Evolutionary conservation across 2,113 vertebrate genomes (phyloP).

Genomic region (Marmota monax): DNA sequence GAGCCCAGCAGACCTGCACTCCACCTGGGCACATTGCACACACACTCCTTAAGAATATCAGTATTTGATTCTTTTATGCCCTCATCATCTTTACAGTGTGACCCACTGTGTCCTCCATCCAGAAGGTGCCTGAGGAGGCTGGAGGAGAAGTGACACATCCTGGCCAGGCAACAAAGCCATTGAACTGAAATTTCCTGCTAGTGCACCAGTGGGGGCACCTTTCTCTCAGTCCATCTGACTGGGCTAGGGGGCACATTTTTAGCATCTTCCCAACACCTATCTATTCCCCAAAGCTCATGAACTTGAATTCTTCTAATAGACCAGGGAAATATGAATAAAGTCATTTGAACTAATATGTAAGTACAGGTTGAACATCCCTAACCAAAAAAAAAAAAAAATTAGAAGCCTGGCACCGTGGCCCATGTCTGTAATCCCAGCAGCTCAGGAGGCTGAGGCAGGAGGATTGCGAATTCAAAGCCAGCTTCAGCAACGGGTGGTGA

Average conservation of each 20-base stretch:
- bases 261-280: background rate
- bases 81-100: background rate
- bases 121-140: background rate
- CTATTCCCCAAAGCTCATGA: background rate
- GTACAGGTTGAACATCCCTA: background rate
- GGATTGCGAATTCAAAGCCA: too few relatives aligned
- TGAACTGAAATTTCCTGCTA: background rate
- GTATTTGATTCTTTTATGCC: background rate
- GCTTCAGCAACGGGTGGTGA: too few relatives aligned
- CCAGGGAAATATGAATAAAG: background rate
- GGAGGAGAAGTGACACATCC: background rate
- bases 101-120: background rate
- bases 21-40: background rate
- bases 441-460: too few relatives aligned
- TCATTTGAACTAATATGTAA: background rate
- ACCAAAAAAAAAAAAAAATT: background rate
- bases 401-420: too few relatives aligned
- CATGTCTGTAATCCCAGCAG: too few relatives aligned
- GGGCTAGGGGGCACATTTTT: background rate
- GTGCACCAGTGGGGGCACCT: background rate
- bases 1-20: background rate
- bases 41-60: background rate
- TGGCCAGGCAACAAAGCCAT: background rate
- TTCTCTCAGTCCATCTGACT: background rate
- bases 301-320: background rate